Evolutionary conservation across 2,888 invertebrate genomes (phyloP).

Genomic region (Bimastos eiseni): DNA sequence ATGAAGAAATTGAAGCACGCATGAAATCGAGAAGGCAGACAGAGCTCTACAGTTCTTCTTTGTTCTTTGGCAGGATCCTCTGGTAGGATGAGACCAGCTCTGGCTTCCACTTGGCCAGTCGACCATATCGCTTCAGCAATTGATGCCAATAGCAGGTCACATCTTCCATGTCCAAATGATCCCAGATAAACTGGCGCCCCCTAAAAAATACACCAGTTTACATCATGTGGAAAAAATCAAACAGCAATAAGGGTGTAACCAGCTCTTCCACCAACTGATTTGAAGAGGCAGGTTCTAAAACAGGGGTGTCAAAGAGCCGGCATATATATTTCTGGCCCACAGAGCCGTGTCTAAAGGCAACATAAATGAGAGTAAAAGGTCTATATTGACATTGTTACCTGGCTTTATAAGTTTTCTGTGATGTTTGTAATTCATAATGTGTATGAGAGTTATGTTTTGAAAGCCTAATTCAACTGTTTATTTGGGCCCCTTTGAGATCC

Average conservation of each 20-base stretch:
- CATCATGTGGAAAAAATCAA: not conserved
- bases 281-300: no score
- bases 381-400: no score
- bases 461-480: no score
- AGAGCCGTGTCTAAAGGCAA: no score
- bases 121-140: conserved; percentile 75
- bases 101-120: conserved; percentile 65
- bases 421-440: no score
- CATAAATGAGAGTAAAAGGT: no score
- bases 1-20: not conserved
- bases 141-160: conserved; percentile 84
- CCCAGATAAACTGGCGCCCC: conserved; percentile 81
- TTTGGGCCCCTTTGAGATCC: no score
- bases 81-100: conserved; percentile 1
- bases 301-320: no score
- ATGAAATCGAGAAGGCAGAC: not conserved
- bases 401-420: no score
- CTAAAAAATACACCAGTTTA: conserved; percentile 54
- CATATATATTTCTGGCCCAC: no score
- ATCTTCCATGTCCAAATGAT: conserved; percentile 79
- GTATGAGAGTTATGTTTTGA: no score
- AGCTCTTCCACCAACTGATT: no score
- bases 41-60: conserved; percentile 25
- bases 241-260: not conserved
- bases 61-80: not conserved